Evolutionary conservation across 2,113 vertebrate species (phyloP).

Genomic region (Psittacus erithacus): DNA sequence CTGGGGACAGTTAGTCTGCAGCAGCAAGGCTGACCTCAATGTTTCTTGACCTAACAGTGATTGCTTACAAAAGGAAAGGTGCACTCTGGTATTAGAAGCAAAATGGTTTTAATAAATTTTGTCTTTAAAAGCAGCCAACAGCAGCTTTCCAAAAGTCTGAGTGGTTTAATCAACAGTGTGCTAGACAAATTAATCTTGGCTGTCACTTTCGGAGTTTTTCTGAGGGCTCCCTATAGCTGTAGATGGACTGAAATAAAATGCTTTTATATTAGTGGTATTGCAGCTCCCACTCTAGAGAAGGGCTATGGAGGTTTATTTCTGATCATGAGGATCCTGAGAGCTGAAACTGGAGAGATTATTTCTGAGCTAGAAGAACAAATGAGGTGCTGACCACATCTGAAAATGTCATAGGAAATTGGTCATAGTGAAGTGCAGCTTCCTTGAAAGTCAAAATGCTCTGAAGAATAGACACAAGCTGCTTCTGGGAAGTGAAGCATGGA

Average conservation of each 20-base stretch:
- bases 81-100: background rate
- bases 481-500: background rate
- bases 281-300: background rate
- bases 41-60: background rate
- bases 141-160: background rate
- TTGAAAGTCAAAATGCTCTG: background rate
- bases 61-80: background rate
- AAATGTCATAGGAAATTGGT: accelerated
- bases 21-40: background rate
- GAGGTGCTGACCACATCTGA: background rate
- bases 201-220: background rate
- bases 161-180: background rate
- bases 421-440: background rate
- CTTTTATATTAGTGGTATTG: background rate
- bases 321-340: background rate
- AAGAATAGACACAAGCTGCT: background rate
- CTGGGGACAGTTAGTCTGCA: background rate
- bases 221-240: background rate
- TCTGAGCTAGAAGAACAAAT: background rate
- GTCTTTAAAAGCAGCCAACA: background rate
- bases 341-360: background rate
- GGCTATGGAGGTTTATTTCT: background rate
- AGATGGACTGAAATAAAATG: background rate
- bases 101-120: conserved; percentile 20
- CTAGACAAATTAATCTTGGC: background rate